phyloP scores from a whole-genome alignment of 2,888 invertebrate genomes.

The Vannuccia rotundouncinata region DNA sequence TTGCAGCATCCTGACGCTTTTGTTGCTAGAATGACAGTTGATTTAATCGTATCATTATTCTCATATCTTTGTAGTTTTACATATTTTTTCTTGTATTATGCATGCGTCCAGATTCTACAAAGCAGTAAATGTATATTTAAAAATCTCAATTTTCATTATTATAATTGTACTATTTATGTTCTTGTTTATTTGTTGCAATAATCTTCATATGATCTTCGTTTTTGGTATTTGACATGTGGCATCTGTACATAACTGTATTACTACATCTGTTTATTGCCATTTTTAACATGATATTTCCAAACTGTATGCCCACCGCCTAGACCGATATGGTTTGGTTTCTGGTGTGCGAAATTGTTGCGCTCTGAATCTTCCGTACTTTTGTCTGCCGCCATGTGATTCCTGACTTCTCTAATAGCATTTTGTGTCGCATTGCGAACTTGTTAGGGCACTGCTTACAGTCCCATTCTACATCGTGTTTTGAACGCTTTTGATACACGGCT shows the following conservation, averaged over 20 bases:
- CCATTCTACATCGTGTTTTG: background rate
- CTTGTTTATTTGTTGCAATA: constrained; percentile 23
- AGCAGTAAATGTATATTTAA: background rate
- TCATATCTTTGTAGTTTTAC: constrained; percentile 15
- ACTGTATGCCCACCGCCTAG: constrained; percentile 5
- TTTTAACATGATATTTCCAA: background rate
- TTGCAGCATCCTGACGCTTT: background rate
- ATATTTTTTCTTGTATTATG: constrained; percentile 1
- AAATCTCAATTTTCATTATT: background rate
- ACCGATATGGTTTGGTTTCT: background rate
- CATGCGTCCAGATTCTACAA: background rate
- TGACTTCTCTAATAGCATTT: constrained; percentile 23
- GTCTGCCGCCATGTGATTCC: constrained; percentile 16
- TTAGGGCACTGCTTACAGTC: background rate
- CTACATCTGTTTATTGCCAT: background rate
- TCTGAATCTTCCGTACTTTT: constrained; percentile 20
- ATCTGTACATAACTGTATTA: constrained; percentile 10
- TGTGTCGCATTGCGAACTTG: background rate
- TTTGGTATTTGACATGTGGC: constrained; percentile 21
- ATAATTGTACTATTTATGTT: background rate
- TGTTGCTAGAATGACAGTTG: constrained; percentile 1
- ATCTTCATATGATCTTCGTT: background rate
- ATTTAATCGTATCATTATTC: background rate
- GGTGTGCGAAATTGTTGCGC: constrained; percentile 3
- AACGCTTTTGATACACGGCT: constrained; percentile 13